Conservation (phyloP, 2,888 invertebrate genomes). For the Yponomeuta cagnagella region DNA sequence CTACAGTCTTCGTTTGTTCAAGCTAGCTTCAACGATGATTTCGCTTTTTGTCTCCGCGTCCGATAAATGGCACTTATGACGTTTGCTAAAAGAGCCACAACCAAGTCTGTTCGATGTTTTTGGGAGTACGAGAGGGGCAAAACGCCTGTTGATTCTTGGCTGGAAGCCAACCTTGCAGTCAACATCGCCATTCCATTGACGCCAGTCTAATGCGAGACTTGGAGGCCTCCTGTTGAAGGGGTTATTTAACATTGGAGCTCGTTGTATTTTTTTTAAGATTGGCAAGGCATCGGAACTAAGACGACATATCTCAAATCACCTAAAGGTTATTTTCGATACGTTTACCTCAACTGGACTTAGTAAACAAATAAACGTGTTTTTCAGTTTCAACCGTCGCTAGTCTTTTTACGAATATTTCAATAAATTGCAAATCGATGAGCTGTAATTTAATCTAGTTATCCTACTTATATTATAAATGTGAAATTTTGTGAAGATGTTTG, state of each 20-base stretch:
- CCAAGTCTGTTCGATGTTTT: background rate
- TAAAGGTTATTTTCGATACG: too few species aligned
- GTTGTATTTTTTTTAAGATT: background rate
- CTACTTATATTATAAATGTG: too few species aligned
- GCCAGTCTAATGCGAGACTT: background rate
- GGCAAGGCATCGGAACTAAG: too few species aligned
- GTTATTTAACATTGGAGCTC: background rate
- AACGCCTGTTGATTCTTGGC: conserved; percentile 5
- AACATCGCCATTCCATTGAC: background rate
- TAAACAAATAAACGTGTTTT: too few species aligned
- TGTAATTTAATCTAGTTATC: too few species aligned
- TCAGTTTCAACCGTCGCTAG: too few species aligned
- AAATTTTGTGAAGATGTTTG: too few species aligned
- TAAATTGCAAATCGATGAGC: too few species aligned
- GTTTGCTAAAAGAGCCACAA: background rate
- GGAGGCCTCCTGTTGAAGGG: background rate
- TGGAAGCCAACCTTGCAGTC: background rate
- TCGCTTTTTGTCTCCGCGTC: background rate
- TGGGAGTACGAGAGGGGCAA: background rate
- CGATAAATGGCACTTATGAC: background rate
- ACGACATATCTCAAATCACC: too few species aligned
- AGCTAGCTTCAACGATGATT: background rate
- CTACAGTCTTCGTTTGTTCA: background rate
- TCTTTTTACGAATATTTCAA: too few species aligned
- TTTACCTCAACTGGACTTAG: too few species aligned